These are phyloP conservation scores for Aurelia sp. DNA, from an alignment of 30 jellyfish, hydroid and myxozoan genomes.

Conservation along the genomic window DNA sequence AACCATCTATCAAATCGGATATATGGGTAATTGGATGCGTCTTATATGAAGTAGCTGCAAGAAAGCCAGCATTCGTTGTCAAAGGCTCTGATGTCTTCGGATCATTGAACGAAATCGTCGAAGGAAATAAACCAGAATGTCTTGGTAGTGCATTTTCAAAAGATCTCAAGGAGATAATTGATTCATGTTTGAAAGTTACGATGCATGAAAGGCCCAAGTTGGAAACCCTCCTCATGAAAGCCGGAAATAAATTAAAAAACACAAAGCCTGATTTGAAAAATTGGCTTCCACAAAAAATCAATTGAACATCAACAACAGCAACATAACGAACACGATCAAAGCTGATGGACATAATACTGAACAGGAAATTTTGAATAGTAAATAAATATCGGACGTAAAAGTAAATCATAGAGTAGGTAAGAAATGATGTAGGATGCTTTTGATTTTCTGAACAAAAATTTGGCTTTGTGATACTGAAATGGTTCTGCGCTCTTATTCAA, in stretches of 20 bases:
- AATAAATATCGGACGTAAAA: too few species aligned
- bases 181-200: constrained; percentile 47
- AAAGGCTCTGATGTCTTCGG: constrained; percentile 42
- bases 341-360: too few species aligned
- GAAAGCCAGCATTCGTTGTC: constrained; percentile 63
- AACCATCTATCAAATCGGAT: constrained; percentile 22
- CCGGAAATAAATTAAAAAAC: constrained; percentile 22
- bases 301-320: too few species aligned
- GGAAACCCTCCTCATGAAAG: constrained; percentile 28
- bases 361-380: too few species aligned
- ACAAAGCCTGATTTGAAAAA: constrained; percentile 2
- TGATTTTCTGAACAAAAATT: too few species aligned
- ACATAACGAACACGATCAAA: too few species aligned
- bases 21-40: constrained; percentile 65
- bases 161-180: constrained; percentile 30
- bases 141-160: constrained; percentile 21
- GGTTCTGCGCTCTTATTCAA: too few species aligned
- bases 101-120: constrained; percentile 57
- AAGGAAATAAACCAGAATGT: constrained; percentile 71
- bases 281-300: constrained; percentile 1
- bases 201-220: constrained; percentile 38
- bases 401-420: too few species aligned
- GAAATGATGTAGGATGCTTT: too few species aligned
- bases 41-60: constrained; percentile 61
- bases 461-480: too few species aligned